Conservation (phyloP, 2,797 vertebrate genomes). For the Mareca penelope region DNA sequence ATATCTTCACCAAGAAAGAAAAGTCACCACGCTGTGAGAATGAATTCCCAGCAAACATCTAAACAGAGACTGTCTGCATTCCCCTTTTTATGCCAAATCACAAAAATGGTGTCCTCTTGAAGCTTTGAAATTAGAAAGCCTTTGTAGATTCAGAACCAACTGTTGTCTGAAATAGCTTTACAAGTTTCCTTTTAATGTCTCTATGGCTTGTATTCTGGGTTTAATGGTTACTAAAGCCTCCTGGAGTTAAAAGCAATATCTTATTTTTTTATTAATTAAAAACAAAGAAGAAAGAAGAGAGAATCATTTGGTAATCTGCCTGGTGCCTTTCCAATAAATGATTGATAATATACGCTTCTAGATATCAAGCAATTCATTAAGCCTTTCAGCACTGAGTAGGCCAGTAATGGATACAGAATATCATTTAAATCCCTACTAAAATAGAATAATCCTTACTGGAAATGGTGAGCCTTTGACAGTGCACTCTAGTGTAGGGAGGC, state of each 20-base stretch:
- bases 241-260: background rate
- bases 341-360: background rate
- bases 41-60: slow-evolving; percentile 3
- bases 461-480: background rate
- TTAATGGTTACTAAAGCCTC: background rate
- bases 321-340: slow-evolving; percentile 17
- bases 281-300: background rate
- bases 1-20: background rate
- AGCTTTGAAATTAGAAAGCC: background rate
- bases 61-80: background rate
- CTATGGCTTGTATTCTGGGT: background rate
- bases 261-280: background rate
- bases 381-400: background rate
- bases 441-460: slow-evolving; percentile 8
- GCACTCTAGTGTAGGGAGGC: background rate
- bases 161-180: background rate
- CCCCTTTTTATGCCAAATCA: background rate
- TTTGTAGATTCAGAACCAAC: background rate
- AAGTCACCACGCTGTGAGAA: background rate
- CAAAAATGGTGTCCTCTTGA: background rate
- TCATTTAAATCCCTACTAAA: background rate
- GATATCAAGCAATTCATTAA: slow-evolving; percentile 28
- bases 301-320: background rate
- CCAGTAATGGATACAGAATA: slow-evolving; percentile 9
- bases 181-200: background rate